Conservation (phyloP, 2,113 vertebrate genomes). For the Nymphicus hollandicus region DNA sequence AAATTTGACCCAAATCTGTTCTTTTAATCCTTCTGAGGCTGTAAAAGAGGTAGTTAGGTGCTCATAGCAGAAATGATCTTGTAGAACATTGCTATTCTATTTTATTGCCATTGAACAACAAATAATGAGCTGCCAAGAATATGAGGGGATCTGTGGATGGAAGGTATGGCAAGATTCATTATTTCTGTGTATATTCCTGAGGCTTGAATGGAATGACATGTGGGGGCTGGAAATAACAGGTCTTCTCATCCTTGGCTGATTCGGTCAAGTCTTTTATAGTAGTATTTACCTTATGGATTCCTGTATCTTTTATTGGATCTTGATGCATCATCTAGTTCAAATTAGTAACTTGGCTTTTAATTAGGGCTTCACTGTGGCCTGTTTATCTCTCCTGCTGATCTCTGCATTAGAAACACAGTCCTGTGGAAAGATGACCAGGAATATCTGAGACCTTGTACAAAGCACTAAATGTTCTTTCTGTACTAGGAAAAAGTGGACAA, state of each 20-base stretch:
- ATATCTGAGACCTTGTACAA: neutral
- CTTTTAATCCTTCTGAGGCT: neutral
- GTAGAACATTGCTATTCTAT: neutral
- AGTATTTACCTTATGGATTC: neutral
- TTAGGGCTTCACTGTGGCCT: neutral
- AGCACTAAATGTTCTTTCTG: neutral
- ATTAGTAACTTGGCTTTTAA: neutral
- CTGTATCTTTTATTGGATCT: neutral
- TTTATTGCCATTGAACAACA: neutral
- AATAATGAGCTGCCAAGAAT: neutral
- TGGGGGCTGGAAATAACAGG: neutral
- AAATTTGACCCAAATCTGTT: neutral
- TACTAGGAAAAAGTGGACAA: neutral
- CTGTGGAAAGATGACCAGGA: neutral
- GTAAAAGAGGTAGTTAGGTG: neutral
- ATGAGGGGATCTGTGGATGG: neutral
- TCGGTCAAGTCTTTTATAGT: neutral
- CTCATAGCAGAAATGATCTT: neutral
- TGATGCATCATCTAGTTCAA: neutral
- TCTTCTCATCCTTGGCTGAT: neutral
- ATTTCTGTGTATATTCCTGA: neutral
- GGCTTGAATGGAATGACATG: accelerated
- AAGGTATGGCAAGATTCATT: neutral
- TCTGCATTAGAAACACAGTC: neutral
- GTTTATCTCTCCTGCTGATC: neutral